Evolutionary conservation across 2,888 invertebrate species (phyloP).

Genomic region (Isoperla grammatica): DNA sequence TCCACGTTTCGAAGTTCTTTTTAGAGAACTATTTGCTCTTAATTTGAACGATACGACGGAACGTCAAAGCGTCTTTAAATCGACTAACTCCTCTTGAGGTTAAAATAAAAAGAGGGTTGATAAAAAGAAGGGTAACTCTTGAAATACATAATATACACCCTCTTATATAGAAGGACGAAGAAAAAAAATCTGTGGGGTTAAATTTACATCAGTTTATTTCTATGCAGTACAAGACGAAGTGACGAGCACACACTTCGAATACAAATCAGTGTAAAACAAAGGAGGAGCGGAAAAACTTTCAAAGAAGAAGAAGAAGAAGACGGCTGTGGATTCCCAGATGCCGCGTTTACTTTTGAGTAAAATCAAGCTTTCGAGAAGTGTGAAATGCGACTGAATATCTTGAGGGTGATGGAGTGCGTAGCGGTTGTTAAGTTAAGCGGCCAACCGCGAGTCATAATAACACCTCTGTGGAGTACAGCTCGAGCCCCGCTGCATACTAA

Average conservation of each 20-base stretch:
- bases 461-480: not conserved
- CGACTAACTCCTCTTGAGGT: not conserved
- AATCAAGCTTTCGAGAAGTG: not conserved
- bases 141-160: not conserved
- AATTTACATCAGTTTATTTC: slow-evolving; percentile 27
- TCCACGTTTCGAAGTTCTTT: no score
- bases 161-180: not conserved
- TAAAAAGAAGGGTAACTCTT: not conserved
- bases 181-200: slow-evolving; percentile 10
- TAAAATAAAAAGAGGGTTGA: not conserved
- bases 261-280: slow-evolving; percentile 26
- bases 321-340: slow-evolving; percentile 26
- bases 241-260: slow-evolving; percentile 25
- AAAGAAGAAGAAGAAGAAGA: slow-evolving; percentile 7
- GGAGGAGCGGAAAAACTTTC: slow-evolving; percentile 3
- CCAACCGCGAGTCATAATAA: slow-evolving; percentile 4
- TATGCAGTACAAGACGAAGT: slow-evolving; percentile 26
- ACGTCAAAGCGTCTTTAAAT: not conserved
- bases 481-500: slow-evolving; percentile 8
- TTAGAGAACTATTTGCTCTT: no score
- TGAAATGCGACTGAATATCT: not conserved
- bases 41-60: no score
- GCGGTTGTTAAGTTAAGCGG: not conserved
- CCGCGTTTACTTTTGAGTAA: slow-evolving; percentile 18
- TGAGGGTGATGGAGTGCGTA: not conserved